These are phyloP conservation scores for Merops nubicus DNA, from an alignment of 2,113 vertebrate species.

Conservation along the genomic window DNA sequence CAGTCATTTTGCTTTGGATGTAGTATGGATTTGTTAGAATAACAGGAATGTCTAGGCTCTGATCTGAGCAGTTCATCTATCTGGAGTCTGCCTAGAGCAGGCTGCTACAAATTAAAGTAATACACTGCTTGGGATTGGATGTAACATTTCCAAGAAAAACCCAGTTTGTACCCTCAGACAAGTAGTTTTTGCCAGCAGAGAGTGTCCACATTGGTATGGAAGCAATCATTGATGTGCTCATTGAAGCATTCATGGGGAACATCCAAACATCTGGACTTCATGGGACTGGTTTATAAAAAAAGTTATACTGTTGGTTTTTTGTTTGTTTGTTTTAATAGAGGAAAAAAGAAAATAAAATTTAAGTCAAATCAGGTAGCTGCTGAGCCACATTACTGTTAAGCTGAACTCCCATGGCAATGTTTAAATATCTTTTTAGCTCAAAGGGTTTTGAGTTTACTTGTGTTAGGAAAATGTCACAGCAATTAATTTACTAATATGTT, in stretches of 20 bases:
- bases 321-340: background rate
- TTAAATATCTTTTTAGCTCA: conserved; percentile 17
- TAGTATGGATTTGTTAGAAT: background rate
- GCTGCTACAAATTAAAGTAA: background rate
- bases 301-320: background rate
- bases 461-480: background rate
- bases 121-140: background rate
- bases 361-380: background rate
- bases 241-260: background rate
- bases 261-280: background rate
- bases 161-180: background rate
- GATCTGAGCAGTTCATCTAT: background rate
- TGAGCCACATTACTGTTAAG: background rate
- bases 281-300: background rate
- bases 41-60: background rate
- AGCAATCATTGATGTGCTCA: background rate
- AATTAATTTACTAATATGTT: conserved; percentile 32
- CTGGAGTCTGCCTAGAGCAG: background rate
- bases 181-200: background rate
- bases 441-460: conserved; percentile 20
- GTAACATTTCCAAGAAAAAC: background rate
- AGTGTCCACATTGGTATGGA: background rate
- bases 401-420: background rate
- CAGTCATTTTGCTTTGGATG: background rate
- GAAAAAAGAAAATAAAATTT: background rate